Conservation (phyloP, 2,888 invertebrate species). For the Cantharis rufa region DNA sequence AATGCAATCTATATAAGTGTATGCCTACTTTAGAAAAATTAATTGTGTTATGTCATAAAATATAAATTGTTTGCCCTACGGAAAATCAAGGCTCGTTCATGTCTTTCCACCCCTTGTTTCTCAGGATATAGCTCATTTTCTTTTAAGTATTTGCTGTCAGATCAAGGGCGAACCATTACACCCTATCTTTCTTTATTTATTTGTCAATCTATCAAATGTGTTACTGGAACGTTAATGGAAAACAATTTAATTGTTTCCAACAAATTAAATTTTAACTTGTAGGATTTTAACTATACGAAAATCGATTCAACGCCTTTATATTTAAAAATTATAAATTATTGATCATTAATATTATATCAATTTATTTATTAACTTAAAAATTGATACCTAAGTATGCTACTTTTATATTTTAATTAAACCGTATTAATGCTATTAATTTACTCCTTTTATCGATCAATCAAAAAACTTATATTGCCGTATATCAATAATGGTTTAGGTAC, state of each 20-base stretch:
- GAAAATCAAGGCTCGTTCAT: conserved; percentile 15
- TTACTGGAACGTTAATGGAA: conserved; percentile 34
- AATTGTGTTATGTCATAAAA: conserved; percentile 20
- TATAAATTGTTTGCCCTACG: conserved; percentile 19
- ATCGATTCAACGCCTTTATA: background rate
- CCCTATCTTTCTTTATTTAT: conserved; percentile 47
- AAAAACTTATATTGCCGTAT: background rate
- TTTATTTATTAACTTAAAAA: background rate
- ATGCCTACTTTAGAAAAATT: conserved; percentile 30
- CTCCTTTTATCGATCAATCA: background rate
- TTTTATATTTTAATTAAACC: background rate
- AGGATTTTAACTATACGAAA: background rate
- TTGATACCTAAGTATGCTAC: background rate
- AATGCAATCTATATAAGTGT: conserved; percentile 16
- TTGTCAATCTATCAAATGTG: conserved; percentile 48
- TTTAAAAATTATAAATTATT: background rate
- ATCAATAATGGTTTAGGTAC: background rate
- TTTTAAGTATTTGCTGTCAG: conserved; percentile 13
- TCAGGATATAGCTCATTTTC: conserved; percentile 22
- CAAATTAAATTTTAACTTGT: background rate
- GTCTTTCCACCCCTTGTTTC: conserved; percentile 21
- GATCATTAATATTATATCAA: background rate
- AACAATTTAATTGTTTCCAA: background rate
- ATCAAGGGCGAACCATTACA: conserved; percentile 34
- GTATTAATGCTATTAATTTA: background rate